Base-by-base conservation (phyloP, 2,113 vertebrate genomes). In the Cephalophus harveyi region DNA sequence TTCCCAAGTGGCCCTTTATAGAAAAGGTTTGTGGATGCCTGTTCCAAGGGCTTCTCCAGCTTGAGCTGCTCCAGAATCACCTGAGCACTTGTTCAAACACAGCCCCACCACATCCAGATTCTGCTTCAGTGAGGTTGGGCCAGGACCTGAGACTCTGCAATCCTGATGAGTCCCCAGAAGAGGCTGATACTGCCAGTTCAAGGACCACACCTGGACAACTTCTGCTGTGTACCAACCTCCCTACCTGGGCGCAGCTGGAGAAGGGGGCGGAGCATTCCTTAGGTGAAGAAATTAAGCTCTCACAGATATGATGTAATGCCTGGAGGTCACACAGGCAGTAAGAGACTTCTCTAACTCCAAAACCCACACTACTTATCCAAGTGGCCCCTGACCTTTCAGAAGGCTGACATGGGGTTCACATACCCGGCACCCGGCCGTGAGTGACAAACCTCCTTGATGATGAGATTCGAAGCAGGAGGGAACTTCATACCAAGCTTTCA, bases 361-460 rank as follows among this genome's bases (percentile, higher is more conserved):
- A 95, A 55, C n/a, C 81, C 87, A 48, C 33, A 25, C 4, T 50
- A 36, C 84, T 52, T 46, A 60, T 55, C 48, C 36, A 36, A 43
- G 59, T 12, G 36, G 84, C 48, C 50, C 71, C 5, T 11, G 6
- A 36, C 48, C 48, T 78, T 25, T 23, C 9, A 0, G 46, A 5
- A 15, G 5, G 17, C 78, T 17, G 23, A 27, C 36, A 28, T 9
- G 25, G 7, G 17, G 7, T 15, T 50, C 76, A 46, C 2, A 17
- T 0, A 2, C 55, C 11, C 0, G 0, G 50, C 64, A 89, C 62
- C 4, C 5, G 0, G 16, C 9, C 30, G 30, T 27, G 57, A 28
- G 2, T 5, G 57, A 62, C 60, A 76, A 46, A 4, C 50, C 33
- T 89, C 67, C 40, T 64, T 48, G 21, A 50, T 5, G 2, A 30